phyloP scores from a whole-genome alignment of 2,113 vertebrate genomes.

The Eublepharis macularius region DNA sequence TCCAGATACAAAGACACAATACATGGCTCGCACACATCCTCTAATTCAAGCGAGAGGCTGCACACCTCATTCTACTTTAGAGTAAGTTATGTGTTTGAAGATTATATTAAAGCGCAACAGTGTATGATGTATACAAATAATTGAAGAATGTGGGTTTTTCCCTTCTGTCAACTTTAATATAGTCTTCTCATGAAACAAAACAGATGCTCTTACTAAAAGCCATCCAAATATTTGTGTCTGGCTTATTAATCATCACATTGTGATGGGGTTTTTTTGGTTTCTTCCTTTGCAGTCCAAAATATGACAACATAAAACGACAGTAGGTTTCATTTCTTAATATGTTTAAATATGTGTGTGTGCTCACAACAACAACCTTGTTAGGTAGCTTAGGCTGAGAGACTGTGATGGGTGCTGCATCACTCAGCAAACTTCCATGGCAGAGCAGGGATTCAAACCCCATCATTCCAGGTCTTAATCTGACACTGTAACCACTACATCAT shows the following conservation, averaged over 20 bases:
- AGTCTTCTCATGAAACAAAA: slow-evolving; percentile 26
- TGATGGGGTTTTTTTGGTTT: slow-evolving; percentile 15
- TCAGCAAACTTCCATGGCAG: no score
- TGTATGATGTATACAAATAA: slow-evolving; percentile 20
- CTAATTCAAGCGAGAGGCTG: background rate
- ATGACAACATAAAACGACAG: slow-evolving; percentile 3
- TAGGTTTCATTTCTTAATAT: no score
- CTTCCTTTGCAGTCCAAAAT: slow-evolving; percentile 1
- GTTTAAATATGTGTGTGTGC: no score
- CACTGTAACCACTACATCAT: no score
- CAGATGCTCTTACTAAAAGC: slow-evolving; percentile 30
- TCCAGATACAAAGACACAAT: background rate
- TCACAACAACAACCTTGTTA: no score
- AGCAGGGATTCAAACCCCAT: no score
- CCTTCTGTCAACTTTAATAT: slow-evolving; percentile 27
- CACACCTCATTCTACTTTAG: background rate
- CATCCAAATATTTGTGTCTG: slow-evolving; percentile 38
- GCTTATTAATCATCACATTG: slow-evolving; percentile 27
- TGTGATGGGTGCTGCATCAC: no score
- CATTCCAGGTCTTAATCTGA: no score
- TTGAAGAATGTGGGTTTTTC: background rate
- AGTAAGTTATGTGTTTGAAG: background rate
- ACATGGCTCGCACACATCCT: background rate
- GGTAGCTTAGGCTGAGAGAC: no score
- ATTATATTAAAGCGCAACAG: slow-evolving; percentile 7